Conservation (phyloP, 2,888 invertebrate genomes). For the Pyrrhosoma nymphula region DNA sequence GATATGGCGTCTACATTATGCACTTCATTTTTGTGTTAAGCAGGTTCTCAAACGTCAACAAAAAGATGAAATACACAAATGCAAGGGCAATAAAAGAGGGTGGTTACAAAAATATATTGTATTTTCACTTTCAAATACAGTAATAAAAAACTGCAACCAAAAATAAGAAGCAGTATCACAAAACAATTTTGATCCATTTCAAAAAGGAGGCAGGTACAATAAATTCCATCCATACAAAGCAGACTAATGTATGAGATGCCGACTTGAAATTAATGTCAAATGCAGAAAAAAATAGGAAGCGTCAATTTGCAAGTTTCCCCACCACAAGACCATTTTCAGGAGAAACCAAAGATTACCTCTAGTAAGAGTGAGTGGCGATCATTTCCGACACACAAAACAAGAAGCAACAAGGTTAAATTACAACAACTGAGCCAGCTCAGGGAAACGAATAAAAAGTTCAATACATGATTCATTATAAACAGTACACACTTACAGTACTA, state of each 20-base stretch:
- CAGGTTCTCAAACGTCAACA: conserved; percentile 9
- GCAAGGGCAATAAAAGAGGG: conserved; percentile 41
- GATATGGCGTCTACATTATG: conserved; percentile 20
- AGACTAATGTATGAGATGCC: not conserved
- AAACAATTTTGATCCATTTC: conserved; percentile 5
- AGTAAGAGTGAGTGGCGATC: not conserved
- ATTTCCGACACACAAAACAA: not conserved
- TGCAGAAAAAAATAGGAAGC: conserved; percentile 15
- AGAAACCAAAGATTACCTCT: not conserved
- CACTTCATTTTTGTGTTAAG: conserved; percentile 43
- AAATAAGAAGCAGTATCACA: conserved; percentile 33
- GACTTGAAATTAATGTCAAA: not conserved
- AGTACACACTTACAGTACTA: not conserved
- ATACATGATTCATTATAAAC: not conserved
- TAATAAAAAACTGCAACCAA: conserved; percentile 30
- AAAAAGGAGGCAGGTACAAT: not conserved
- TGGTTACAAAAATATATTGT: conserved; percentile 14
- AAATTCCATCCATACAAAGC: not conserved
- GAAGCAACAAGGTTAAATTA: not conserved
- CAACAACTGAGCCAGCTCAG: not conserved
- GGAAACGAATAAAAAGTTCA: not conserved
- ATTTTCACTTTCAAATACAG: conserved; percentile 17
- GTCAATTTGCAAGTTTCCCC: not conserved
- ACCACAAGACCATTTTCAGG: not conserved
- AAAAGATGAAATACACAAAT: conserved; percentile 16